Percentiles rank a stretch among this genome's conserved stretches.
phyloP scores from a whole-genome alignment of 2,888 invertebrate genomes.

The Drosophila fulvimacula region DNA sequence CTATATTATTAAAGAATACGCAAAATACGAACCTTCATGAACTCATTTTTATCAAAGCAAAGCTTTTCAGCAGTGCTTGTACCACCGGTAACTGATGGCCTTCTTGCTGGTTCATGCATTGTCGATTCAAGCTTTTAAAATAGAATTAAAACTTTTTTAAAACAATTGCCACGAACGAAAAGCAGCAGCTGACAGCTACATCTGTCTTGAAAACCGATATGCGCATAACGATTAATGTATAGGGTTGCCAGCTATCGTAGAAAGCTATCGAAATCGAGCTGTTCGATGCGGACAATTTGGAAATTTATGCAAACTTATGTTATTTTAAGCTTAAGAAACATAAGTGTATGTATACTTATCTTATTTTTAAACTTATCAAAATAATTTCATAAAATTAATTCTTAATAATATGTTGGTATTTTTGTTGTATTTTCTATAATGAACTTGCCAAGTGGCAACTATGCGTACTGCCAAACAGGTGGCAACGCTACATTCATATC shows the following conservation, averaged over 20 bases:
- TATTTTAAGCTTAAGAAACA: neutral
- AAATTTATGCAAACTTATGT: neutral
- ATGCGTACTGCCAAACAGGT: neutral
- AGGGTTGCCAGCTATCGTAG: neutral
- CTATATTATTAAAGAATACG: neutral
- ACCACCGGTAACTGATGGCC: constrained; percentile 37
- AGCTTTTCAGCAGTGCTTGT: constrained; percentile 71
- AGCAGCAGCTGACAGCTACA: constrained; percentile 13
- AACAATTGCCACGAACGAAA: constrained; percentile 56
- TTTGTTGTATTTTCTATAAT: neutral
- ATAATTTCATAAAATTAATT: too few species aligned
- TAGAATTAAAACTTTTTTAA: constrained; percentile 8
- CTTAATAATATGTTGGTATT: neutral
- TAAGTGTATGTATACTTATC: neutral
- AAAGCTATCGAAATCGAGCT: neutral
- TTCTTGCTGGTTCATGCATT: constrained; percentile 59
- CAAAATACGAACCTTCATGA: constrained; percentile 82
- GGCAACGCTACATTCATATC: constrained; percentile 23
- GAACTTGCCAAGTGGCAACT: neutral
- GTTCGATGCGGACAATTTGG: too few species aligned
- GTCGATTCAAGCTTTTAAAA: neutral
- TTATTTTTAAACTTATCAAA: neutral
- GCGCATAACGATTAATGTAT: neutral
- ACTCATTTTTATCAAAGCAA: constrained; percentile 84
- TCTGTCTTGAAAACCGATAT: constrained; percentile 27